Base-by-base conservation (phyloP, 2,888 invertebrate species). In the Polyommatus iphigenia region DNA sequence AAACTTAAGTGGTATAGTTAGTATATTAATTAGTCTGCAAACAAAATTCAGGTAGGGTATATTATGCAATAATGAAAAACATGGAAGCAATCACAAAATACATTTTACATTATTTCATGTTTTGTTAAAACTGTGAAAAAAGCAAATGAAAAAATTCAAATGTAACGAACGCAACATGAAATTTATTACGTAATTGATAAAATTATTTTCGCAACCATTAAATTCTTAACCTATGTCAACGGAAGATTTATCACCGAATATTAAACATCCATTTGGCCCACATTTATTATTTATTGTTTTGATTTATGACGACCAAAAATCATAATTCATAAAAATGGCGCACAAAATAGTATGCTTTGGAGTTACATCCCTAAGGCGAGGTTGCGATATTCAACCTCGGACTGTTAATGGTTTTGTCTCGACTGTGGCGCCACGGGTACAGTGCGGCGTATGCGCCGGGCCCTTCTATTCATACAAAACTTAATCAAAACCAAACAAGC, bases 401-500 rank as follows among this genome's bases (percentile, higher is more conserved):
- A 81, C 84, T 83, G 84, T 82, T 87, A 89, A 87, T 88, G 84
- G 85, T 82, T 84, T 84, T 84, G 87, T 88, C 87, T 87, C 83
- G 86, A 84, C 84, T 80, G 80, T 85, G 87, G 87, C 87, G 87
- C 88, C 88, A 82, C 81, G 84, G 78, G 79, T 81, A 59, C 8
- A 8, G 72, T 59, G 72, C 72, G 15, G 77, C 72, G 24, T 73
- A 24, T 75, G 50, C 29, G 50, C 54, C 29, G 24, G 24, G 6
- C 75, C 75, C 46, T 50, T 75, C 75, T 54, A 75, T 54, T 24
- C 5, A 54, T 75, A 75, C 75, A 20, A 75, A 54, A 54, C 54
- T 50, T 50, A 75, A 54, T 54, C 50, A 54, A 54, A 75, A 75
- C 3, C 54, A 75, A 29, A 75, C 24, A 13, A 46, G 10, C 46